Percentiles rank a stretch among this genome's conserved stretches.
phyloP scores from a whole-genome alignment of 1,140 invertebrate species.

The Melipona quadrifasciata region DNA sequence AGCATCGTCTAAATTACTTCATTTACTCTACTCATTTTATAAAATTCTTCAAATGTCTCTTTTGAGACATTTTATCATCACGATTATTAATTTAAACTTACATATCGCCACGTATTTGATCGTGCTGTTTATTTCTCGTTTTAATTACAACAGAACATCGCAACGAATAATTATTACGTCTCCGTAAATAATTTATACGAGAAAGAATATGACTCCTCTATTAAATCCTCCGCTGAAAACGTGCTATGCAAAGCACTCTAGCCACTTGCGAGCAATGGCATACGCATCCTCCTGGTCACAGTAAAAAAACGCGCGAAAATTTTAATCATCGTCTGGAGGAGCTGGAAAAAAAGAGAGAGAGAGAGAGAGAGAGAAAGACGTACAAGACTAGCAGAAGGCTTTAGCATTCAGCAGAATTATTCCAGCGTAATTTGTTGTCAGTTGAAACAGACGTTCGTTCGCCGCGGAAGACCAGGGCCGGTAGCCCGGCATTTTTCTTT shows the following conservation, averaged over 20 bases:
- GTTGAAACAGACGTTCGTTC: constrained; percentile 3
- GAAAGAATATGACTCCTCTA: background rate
- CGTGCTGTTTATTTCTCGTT: background rate
- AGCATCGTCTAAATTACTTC: too few relatives aligned
- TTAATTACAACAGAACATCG: background rate
- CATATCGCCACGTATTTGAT: background rate
- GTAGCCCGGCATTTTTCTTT: too few relatives aligned
- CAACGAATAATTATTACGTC: too few relatives aligned
- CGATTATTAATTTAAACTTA: background rate
- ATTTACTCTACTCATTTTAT: background rate
- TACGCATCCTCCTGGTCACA: background rate
- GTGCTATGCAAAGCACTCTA: background rate
- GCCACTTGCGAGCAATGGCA: too few relatives aligned
- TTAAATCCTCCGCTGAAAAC: background rate
- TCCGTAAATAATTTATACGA: background rate
- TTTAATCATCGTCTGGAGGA: background rate
- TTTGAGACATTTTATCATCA: background rate
- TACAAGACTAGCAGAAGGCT: background rate
- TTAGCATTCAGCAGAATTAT: background rate
- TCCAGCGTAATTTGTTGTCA: constrained; percentile 7
- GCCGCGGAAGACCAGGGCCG: background rate
- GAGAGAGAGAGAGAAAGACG: too few relatives aligned
- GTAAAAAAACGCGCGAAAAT: background rate
- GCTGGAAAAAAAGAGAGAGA: background rate
- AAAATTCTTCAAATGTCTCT: background rate